These are phyloP conservation scores for Heteromurus nitidus DNA, from an alignment of 2,888 invertebrate genomes.

Conservation along the genomic window DNA sequence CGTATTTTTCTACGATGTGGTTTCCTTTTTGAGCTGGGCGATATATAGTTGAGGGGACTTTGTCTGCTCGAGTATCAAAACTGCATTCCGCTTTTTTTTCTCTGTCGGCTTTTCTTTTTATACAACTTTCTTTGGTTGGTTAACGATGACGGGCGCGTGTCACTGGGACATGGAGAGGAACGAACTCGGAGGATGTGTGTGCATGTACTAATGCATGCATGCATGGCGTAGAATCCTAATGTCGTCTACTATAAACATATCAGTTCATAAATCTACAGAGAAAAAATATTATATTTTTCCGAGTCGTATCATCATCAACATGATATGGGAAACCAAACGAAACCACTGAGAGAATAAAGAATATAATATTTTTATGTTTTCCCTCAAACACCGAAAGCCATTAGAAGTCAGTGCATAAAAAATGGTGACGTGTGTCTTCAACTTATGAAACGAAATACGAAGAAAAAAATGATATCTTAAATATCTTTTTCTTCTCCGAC, in stretches of 20 bases:
- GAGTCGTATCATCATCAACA: constrained; percentile 20
- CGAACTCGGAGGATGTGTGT: too few relatives aligned
- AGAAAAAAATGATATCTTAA: constrained; percentile 16
- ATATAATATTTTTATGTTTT: constrained; percentile 31
- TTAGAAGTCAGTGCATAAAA: constrained; percentile 34
- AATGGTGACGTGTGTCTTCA: background rate
- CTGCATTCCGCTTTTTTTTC: background rate
- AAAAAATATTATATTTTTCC: background rate
- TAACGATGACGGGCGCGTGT: constrained; percentile 58
- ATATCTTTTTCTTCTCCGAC: background rate
- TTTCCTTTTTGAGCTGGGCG: constrained; percentile 6
- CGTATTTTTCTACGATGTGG: background rate
- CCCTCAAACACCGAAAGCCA: constrained; percentile 3
- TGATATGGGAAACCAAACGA: constrained; percentile 26
- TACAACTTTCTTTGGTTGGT: constrained; percentile 5
- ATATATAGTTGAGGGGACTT: too few relatives aligned
- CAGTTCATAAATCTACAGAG: too few relatives aligned
- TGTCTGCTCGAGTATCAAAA: background rate
- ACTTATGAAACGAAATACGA: background rate
- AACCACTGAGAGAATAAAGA: constrained; percentile 32
- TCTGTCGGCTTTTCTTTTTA: background rate
- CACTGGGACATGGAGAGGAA: constrained; percentile 26
- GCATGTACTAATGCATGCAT: constrained; percentile 2
- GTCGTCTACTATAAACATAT: too few relatives aligned
- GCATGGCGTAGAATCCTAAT: constrained; percentile 27